Conservation (phyloP, 2,888 invertebrate species). For the Chydorus sphaericus region DNA sequence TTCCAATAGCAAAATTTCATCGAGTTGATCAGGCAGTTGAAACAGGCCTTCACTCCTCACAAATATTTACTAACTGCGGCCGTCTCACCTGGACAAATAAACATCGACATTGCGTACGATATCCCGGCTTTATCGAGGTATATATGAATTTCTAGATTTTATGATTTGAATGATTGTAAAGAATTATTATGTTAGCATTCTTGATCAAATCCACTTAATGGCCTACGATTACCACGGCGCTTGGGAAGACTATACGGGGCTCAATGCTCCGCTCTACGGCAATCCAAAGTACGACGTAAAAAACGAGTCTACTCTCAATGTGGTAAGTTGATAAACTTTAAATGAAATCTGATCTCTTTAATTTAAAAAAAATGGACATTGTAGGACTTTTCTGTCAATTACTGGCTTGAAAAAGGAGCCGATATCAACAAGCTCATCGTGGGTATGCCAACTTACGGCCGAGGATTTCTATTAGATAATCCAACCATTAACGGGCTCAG, state of each 20-base stretch:
- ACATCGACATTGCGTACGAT: constrained; percentile 25
- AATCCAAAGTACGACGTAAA: constrained; percentile 22
- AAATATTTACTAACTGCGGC: constrained; percentile 25
- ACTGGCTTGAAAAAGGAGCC: constrained; percentile 41
- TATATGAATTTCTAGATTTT: neutral
- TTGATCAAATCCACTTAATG: constrained; percentile 56
- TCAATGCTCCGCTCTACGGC: constrained; percentile 47
- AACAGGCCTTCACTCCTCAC: constrained; percentile 23
- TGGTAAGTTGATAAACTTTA: constrained; percentile 28
- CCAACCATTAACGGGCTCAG: constrained; percentile 34
- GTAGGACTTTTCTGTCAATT: constrained; percentile 31
- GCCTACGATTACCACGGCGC: constrained; percentile 55
- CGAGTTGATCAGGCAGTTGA: constrained; percentile 23
- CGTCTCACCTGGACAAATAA: constrained; percentile 24
- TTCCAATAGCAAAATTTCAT: constrained; percentile 22
- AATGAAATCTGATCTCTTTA: neutral
- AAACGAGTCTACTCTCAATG: constrained; percentile 28
- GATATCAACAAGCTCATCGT: constrained; percentile 46
- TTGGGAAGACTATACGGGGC: constrained; percentile 47
- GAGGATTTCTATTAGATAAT: constrained; percentile 43
- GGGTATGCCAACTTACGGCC: constrained; percentile 56
- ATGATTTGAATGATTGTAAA: too few relatives aligned
- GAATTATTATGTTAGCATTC: too few relatives aligned
- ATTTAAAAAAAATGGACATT: too few relatives aligned
- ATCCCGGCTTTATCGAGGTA: constrained; percentile 19